Percentiles rank a stretch among this genome's conserved stretches.
phyloP scores from a whole-genome alignment of 2,797 vertebrate species.

The Anguilla pacifica region DNA sequence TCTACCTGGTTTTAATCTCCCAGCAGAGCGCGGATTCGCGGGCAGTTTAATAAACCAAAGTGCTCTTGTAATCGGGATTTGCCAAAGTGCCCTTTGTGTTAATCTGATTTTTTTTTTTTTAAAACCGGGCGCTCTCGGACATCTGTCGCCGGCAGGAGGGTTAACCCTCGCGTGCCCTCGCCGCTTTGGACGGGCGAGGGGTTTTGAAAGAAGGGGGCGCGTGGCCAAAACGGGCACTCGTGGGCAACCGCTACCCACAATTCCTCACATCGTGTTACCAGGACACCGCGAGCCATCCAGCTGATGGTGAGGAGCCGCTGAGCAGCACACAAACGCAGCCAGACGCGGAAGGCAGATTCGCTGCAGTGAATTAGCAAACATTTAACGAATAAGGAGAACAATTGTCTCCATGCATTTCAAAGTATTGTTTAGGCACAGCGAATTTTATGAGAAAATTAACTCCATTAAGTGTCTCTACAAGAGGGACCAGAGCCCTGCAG shows the following conservation, averaged over 20 bases:
- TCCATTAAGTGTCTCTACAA: background rate
- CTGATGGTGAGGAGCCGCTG: background rate
- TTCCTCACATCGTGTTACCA: background rate
- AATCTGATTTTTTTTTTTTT: constrained; percentile 77
- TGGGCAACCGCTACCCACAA: background rate
- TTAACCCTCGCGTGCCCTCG: constrained; percentile 54
- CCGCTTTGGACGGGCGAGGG: background rate
- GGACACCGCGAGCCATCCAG: background rate
- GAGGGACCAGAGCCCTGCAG: background rate
- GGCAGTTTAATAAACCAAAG: constrained; percentile 82
- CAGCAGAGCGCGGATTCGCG: constrained; percentile 67
- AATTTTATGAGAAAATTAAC: background rate
- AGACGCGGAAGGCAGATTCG: background rate
- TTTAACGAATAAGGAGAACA: background rate
- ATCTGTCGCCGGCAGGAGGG: constrained; percentile 69
- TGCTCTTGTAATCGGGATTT: constrained; percentile 82
- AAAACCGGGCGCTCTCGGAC: constrained; percentile 77
- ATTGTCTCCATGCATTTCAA: background rate
- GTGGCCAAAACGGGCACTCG: background rate
- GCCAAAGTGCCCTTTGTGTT: constrained; percentile 80
- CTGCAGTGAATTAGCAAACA: no score
- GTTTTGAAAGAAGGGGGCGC: background rate
- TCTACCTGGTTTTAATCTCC: constrained; percentile 78
- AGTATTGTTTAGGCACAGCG: background rate
- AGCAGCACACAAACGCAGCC: background rate